Evolutionary conservation across 1,140 invertebrate species (phyloP), one percentile per base, ranked within the genome.

Genomic region (Neodiprion lecontei): DNA sequence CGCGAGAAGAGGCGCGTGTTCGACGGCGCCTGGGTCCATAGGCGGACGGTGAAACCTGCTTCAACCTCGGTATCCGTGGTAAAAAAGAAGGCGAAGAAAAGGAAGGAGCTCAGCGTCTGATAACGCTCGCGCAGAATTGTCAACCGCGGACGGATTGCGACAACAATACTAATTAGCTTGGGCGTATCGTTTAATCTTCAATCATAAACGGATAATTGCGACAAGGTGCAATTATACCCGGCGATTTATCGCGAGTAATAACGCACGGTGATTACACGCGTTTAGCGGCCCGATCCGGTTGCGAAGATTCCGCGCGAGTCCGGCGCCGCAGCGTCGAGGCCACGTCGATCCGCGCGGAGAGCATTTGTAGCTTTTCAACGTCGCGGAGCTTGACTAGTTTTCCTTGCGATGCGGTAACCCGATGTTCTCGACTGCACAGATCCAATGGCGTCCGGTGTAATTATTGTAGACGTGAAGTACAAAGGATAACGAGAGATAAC

Each of bases 141-240:
- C 28, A 40, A 40, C 28, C 28, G 28, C 5, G 17, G 17, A 40
- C 61, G 17, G 61, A 65, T 21, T 65, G 28, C 28, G 61, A 17
- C 12, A 72, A 83, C 84, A 86, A 85, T 82, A 76, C 77, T 81
- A 81, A 82, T 82, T 81, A 82, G 81, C 71, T 79, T 77, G 76
- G 81, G 85, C 81, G 81, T 81, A 82, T 83, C 78, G 79, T 75
- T 80, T 70, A 73, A 83, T 82, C 69, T 76, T 83, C 82, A 79
- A 81, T 80, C 82, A 61, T 17, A 61, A 7, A 72, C 82, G 80
- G 85, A 84, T 80, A 79, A 79, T 83, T 78, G 75, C 47, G n/a
- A 12, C 68, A 71, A 48, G 67, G 61, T 70, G 66, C 79, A 82
- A 85, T 86, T 84, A 85, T 74, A n/a, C 17, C 5, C 12, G 48